Conservation (phyloP, 2,888 invertebrate species). For the Portevinia maculata region DNA sequence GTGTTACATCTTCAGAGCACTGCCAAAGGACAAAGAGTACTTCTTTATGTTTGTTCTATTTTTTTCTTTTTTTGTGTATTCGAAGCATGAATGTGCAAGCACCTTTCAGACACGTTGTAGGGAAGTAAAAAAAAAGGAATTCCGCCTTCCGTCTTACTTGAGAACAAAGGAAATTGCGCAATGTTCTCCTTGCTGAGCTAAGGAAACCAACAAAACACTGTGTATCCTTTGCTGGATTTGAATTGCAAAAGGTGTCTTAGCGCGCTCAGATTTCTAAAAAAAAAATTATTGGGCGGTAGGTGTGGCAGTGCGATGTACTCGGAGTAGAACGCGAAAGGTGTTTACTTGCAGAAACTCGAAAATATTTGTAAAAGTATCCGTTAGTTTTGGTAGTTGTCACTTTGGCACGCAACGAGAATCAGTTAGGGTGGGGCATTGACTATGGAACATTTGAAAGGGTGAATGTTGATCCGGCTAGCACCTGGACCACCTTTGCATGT, state of each 20-base stretch:
- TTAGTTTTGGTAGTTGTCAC: background rate
- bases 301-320: slow-evolving; percentile 23
- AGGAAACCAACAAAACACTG: slow-evolving; percentile 48
- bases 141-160: slow-evolving; percentile 69
- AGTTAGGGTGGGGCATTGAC: slow-evolving; percentile 19
- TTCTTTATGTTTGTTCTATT: slow-evolving; percentile 36
- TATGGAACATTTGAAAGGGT: slow-evolving; percentile 2
- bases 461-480: background rate
- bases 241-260: slow-evolving; percentile 70
- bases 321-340: slow-evolving; percentile 42
- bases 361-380: slow-evolving; percentile 21
- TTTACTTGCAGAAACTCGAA: slow-evolving; percentile 9
- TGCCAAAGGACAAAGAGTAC: slow-evolving; percentile 67
- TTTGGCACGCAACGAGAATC: slow-evolving; percentile 7
- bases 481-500: background rate
- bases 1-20: slow-evolving; percentile 74
- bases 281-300: slow-evolving; percentile 26
- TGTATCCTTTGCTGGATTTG: slow-evolving; percentile 71
- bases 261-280: slow-evolving; percentile 56
- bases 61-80: slow-evolving; percentile 3
- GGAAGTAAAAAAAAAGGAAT: slow-evolving; percentile 58
- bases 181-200: slow-evolving; percentile 43
- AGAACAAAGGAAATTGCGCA: slow-evolving; percentile 68
- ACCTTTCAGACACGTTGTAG: slow-evolving; percentile 61
- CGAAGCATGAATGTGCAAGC: slow-evolving; percentile 47